Evolutionary conservation across 2,888 invertebrate species (phyloP).

Genomic region (Chrysomela aeneicollis): DNA sequence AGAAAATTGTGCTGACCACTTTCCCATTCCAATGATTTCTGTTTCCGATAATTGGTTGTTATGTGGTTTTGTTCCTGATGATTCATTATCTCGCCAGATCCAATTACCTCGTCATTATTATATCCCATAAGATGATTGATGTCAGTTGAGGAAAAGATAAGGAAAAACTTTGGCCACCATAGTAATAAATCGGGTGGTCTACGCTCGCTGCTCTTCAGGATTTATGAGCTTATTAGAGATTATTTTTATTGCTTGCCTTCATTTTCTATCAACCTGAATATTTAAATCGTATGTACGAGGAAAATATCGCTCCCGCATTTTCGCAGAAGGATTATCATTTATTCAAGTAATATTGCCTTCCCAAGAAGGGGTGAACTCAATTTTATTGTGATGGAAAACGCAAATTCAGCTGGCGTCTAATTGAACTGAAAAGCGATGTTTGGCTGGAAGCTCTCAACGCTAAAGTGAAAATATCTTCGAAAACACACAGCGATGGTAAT

Average conservation of each 20-base stretch:
- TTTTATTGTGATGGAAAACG: conserved; percentile 18
- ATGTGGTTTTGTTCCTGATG: too few relatives aligned
- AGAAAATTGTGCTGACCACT: too few relatives aligned
- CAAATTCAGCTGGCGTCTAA: conserved; percentile 11
- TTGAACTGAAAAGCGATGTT: background rate
- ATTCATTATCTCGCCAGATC: too few relatives aligned
- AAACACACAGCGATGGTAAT: too few relatives aligned
- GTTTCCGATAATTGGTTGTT: too few relatives aligned
- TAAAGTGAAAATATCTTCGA: too few relatives aligned
- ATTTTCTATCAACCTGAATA: conserved; percentile 19
- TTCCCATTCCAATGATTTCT: too few relatives aligned
- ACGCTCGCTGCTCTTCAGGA: background rate
- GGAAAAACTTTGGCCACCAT: background rate
- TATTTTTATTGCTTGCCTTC: conserved; percentile 20
- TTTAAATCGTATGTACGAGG: conserved; percentile 3
- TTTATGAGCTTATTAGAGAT: conserved; percentile 9
- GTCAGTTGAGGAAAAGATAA: conserved; percentile 2
- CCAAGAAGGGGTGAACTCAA: conserved; percentile 6
- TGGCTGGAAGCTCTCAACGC: background rate
- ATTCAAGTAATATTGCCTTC: conserved; percentile 13
- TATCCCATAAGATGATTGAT: too few relatives aligned
- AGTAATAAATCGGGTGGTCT: conserved; percentile 14
- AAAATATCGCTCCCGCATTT: conserved; percentile 5
- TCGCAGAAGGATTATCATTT: conserved; percentile 9
- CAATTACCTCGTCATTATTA: too few relatives aligned